Evolutionary conservation across 2,113 vertebrate species (phyloP).

Genomic region (Anhinga rufa): DNA sequence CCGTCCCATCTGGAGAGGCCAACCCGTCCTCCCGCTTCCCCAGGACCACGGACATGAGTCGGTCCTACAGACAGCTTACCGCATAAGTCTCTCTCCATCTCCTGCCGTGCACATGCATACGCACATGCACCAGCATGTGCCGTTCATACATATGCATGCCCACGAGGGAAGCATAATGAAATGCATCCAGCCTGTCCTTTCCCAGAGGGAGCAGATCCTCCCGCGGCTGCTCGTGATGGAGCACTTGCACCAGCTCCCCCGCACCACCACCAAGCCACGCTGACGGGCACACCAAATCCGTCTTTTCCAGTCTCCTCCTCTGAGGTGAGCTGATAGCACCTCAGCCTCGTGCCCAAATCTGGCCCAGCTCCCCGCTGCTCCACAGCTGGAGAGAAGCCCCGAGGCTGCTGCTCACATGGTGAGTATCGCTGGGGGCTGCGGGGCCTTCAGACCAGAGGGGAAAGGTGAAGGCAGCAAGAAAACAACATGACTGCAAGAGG

Average conservation of each 20-base stretch:
- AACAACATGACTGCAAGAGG: not conserved
- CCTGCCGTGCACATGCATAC: not conserved
- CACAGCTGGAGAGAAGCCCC: not conserved
- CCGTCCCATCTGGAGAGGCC: not conserved
- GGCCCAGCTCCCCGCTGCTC: not conserved
- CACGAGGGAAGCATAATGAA: not conserved
- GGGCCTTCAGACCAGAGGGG: not conserved
- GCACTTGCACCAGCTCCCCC: not conserved
- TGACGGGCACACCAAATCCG: fast-evolving
- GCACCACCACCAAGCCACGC: fast-evolving
- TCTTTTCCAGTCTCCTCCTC: not conserved
- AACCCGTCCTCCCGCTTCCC: not conserved
- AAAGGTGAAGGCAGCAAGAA: not conserved
- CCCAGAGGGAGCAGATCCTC: not conserved
- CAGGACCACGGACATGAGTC: not conserved
- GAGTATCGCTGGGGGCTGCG: not conserved
- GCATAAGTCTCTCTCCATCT: not conserved
- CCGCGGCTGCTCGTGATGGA: not conserved
- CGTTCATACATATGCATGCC: not conserved
- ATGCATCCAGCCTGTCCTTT: not conserved
- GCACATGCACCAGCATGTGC: not conserved
- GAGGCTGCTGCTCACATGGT: not conserved
- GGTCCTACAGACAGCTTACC: not conserved
- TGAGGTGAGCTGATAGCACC: not conserved
- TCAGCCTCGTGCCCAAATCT: not conserved